These are phyloP conservation scores for Branchipolynoe longqiensis DNA, from an alignment of 2,888 invertebrate species.

Conservation along the genomic window DNA sequence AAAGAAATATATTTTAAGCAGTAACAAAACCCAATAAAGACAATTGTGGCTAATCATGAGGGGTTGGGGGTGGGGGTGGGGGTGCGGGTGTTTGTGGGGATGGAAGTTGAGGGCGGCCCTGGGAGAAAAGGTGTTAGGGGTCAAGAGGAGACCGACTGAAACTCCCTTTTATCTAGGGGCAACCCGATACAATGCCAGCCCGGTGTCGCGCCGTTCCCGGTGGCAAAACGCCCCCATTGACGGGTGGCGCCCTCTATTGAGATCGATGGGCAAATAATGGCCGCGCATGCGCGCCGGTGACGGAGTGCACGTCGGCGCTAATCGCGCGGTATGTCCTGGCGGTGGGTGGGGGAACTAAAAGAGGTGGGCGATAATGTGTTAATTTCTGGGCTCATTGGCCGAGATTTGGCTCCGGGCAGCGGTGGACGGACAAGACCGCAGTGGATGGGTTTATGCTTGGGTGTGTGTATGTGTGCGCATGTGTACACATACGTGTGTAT, in stretches of 20 bases:
- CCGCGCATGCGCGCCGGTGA: conserved; percentile 21
- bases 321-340: conserved; percentile 3
- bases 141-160: not conserved
- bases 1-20: too few relatives aligned
- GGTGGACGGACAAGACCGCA: too few relatives aligned
- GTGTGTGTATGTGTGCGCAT: too few relatives aligned
- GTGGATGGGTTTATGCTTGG: not conserved
- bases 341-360: not conserved
- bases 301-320: conserved; percentile 20
- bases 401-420: not conserved
- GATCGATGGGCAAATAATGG: conserved; percentile 33
- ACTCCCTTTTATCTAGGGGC: not conserved
- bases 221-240: too few relatives aligned
- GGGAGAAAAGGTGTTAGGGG: conserved; percentile 2
- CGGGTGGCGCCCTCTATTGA: not conserved
- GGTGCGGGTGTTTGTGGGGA: too few relatives aligned
- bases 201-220: not conserved
- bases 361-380: conserved; percentile 29
- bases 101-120: too few relatives aligned
- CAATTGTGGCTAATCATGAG: too few relatives aligned
- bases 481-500: too few relatives aligned
- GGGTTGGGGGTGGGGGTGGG: too few relatives aligned
- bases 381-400: not conserved
- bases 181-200: not conserved
- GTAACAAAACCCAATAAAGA: too few relatives aligned